Base-by-base conservation (phyloP, 2,888 invertebrate species). In the Phyllotreta cruciferae region DNA sequence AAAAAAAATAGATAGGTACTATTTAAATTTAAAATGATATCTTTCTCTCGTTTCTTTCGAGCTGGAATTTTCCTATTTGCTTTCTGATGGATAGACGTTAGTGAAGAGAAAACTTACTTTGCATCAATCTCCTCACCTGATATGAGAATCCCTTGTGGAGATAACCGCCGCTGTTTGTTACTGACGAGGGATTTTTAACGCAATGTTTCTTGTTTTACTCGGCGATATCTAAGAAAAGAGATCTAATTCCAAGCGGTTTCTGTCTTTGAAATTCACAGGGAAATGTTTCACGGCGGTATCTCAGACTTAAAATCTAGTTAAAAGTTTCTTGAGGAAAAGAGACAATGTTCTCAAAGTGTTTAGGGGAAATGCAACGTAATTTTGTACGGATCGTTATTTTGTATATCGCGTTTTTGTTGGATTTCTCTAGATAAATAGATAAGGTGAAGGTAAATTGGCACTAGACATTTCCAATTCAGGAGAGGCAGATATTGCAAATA, bases 61-160 rank as follows among this genome's bases (percentile, higher is more conserved):
- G 2, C 24, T 24, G 24, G 24, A 24, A 24, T 24, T 24, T 24
- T 4, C 24, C 24, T 24, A 24, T 24, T 24, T 24, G 34, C 52
- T 8, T 8, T 13, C 13, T 52, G 52, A 52, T 37, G 37, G 10
- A 52, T 52, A 11, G 37, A 52, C 13, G 37, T 52, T 37, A 37
- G 52, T 52, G 14, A 41, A 56, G 62, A 57, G 52, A 37, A 24
- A 24, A 63, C 38, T 47, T 42, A 37, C 47, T 63, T 54, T 47
- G 49, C 47, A 58, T 58, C 63, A 63, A 63, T 63, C 57, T 63
- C 49, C n/a, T 24, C 45, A 24, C 41, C 54, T 52, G 63, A 63
- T 63, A 63, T 63, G 54, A 63, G 58, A 58, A 63, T 63, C 49
- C 47, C 53, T n/a, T 36, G 53, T 13, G 47, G 4, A 57, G 63